These are phyloP conservation scores for Chamaetylas fuelleborni DNA, from an alignment of 2,113 vertebrate genomes.

Conservation along the genomic window DNA sequence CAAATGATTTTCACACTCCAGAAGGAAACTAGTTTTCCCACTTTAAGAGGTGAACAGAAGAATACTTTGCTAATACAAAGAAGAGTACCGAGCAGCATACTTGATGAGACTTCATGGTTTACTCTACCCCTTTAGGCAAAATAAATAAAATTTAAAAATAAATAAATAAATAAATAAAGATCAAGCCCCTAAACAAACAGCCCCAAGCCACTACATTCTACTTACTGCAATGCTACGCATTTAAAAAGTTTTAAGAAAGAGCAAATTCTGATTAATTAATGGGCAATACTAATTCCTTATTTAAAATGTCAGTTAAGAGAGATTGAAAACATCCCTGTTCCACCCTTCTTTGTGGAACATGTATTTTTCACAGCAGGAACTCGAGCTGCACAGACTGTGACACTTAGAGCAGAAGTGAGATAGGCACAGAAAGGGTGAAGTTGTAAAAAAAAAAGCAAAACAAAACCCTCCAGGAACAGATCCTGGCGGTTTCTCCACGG, in stretches of 20 bases:
- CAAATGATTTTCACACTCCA: slow-evolving; percentile 13
- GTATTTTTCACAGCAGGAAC: not conserved
- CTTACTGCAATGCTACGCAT: fast-evolving
- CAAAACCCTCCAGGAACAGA: not conserved
- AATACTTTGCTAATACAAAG: not conserved
- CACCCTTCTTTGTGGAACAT: not conserved
- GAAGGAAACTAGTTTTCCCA: slow-evolving; percentile 28
- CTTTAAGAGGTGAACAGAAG: not conserved
- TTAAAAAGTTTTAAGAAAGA: not conserved
- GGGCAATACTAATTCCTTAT: not conserved
- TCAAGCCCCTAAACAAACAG: not conserved
- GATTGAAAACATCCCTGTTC: not conserved
- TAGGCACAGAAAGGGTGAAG: not conserved
- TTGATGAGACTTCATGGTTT: not conserved
- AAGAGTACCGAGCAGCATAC: not conserved
- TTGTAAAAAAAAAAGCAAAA: not conserved
- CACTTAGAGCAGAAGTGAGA: not conserved
- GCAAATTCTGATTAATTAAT: not conserved
- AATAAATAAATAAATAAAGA: not conserved
- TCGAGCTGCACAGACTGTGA: not conserved
- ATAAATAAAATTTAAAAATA: not conserved
- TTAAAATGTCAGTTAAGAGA: not conserved
- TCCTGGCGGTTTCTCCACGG: not conserved
- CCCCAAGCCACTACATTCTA: not conserved
- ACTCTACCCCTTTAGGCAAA: not conserved